Evolutionary conservation across 2,797 vertebrate species (phyloP), one percentile per base, ranked within the genome.

Genomic region (Poecilia picta): DNA sequence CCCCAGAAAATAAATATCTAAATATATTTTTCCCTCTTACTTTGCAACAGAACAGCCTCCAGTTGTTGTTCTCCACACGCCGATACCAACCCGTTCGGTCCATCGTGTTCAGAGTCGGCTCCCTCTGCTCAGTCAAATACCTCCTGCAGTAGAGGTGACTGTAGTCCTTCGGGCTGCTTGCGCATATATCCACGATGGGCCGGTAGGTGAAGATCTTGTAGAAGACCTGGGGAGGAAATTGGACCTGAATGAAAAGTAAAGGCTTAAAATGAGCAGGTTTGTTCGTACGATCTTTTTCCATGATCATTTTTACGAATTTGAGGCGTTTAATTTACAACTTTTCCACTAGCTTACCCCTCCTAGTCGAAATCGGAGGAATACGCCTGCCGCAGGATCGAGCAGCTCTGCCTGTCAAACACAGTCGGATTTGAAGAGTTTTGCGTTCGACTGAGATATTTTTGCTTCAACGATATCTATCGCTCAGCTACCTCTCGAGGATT

Each of bases 131-230:
- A 13, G 2, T 23, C 23, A 70, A 43, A 12, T 23, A 23, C 36
- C 25, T 41, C 39, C 12, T 41, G 39, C 3, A 0, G 10, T 13
- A 12, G 10, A 70, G 66, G 3, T 70, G 23, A 43, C 25, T 1
- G 66, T 70, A 70, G 91, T 96, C 91, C 88, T 86, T 95, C 5
- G 96, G 97, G 82, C 96, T 97, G 87, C 89, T 94, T 77, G 96
- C 96, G 81, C 96, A 97, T 74, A 96, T 43, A 80, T 97, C 97
- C 75, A 94, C 90, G 79, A 97, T 81, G 43, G 95, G 95, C 77
- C 95, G 93, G 62, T 96, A 91, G 80, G 96, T 97, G 90, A 96
- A 97, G 89, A 97, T 95, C 90, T 97, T 97, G 87, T 97, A 97
- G 84, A 96, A 97, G 92, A 96, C 95, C 72, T 82, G 91, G 81